Evolutionary conservation across 2,113 vertebrate species (phyloP), one percentile per base, ranked within the genome.

Genomic region (Phylloscopus whistleri): DNA sequence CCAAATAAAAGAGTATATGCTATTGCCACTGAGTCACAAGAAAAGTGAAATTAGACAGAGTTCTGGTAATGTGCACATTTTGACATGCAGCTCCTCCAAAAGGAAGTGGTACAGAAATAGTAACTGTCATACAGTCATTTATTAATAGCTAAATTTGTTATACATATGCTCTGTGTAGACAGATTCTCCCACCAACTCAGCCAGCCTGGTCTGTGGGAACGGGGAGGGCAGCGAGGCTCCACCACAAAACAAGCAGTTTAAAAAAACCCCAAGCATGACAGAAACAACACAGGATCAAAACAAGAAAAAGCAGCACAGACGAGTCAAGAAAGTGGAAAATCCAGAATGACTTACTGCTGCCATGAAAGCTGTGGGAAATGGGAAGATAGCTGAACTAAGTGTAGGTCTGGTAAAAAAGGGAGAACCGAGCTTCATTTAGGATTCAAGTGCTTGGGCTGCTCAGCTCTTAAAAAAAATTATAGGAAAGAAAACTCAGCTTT

Each of bases 1-100:
- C 82, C 95, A 97, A 97, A 96, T 94, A 97, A 89, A 96, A 95
- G 78, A 96, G 81, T 75, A 97, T 92, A 95, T 73, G 73, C 87
- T 83, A 93, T 68, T 89, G 93, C 79, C 76, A 93, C 5, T 91
- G 91, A 96, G 62, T 86, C 87, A 95, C 79, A 87, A 86, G 75
- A 68, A 90, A 95, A 94, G 79, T 24, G 44, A 95, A 96, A 94
- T 96, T 95, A 90, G 48, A 94, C 62, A 81, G 52, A 83, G 55
- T 88, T 89, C 93, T 92, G 81, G 87, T 96, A 91, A 84, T 22
- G 60, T 53, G 62, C 55, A 87, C 73, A 80, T 93, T 96, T 83
- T 93, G 91, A 94, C 84, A 95, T 75, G 64, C 74, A 90, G 62
- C 23, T 56, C 81, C 74, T 84, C 75, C 90, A 92, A 81, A 90